phyloP scores from a whole-genome alignment of 2,888 invertebrate species.

The Gnatocerus cornutus region DNA sequence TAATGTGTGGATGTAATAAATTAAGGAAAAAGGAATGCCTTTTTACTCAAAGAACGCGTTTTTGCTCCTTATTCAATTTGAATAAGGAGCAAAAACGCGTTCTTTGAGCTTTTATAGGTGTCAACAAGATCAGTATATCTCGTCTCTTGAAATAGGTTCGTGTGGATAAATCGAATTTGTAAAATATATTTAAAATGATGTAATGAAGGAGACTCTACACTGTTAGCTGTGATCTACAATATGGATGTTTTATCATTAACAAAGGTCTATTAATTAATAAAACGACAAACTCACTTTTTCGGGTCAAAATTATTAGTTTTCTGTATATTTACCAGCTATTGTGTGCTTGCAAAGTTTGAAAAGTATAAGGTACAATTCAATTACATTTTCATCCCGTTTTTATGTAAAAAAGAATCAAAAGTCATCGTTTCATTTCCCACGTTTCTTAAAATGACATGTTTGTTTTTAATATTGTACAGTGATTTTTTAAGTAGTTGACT shows the following conservation, averaged over 20 bases:
- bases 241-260: conserved; percentile 62
- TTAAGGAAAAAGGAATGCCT: too few species aligned
- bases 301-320: conserved; percentile 47
- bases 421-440: conserved; percentile 40
- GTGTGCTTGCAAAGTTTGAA: conserved; percentile 55
- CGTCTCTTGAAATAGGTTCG: conserved; percentile 36
- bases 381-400: conserved; percentile 49
- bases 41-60: too few species aligned
- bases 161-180: conserved; percentile 58
- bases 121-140: conserved; percentile 1
- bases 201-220: conserved; percentile 67
- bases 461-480: conserved; percentile 66
- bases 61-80: too few species aligned
- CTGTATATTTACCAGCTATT: conserved; percentile 51
- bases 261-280: conserved; percentile 54
- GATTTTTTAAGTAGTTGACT: conserved; percentile 67
- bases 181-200: conserved; percentile 57
- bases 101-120: too few species aligned
- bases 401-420: conserved; percentile 45
- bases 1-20: too few species aligned
- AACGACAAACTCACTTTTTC: conserved; percentile 31
- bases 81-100: too few species aligned
- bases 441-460: conserved; percentile 45
- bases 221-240: conserved; percentile 71
- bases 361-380: conserved; percentile 46